These are phyloP conservation scores for Phalacrocorax aristotelis DNA, from an alignment of 2,113 vertebrate species.

Conservation along the genomic window DNA sequence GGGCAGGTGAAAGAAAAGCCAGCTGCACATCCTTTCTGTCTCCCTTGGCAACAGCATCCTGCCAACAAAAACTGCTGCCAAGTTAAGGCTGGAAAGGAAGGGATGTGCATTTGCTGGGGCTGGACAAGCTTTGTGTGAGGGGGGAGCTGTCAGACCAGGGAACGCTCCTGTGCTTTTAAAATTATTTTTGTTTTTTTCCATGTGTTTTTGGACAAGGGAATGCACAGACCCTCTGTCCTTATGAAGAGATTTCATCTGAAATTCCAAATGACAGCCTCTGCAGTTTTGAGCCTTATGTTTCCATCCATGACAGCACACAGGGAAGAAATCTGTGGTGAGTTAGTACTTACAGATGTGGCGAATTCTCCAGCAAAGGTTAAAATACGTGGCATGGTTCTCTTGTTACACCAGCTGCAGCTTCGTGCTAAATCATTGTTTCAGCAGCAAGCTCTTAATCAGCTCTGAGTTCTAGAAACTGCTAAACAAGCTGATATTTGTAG, in stretches of 20 bases:
- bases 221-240: not conserved
- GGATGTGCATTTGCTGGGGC: conserved; percentile 18
- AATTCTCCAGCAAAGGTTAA: conserved; percentile 56
- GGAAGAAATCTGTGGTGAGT: conserved; percentile 39
- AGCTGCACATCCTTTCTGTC: conserved; percentile 66
- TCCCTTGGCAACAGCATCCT: conserved; percentile 71
- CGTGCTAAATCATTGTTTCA: conserved; percentile 36
- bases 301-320: not conserved
- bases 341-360: conserved; percentile 55
- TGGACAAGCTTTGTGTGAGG: conserved; percentile 19
- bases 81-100: conserved; percentile 38
- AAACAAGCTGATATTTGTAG: conserved; percentile 40
- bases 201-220: not conserved
- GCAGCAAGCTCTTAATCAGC: conserved; percentile 38
- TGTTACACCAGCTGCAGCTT: conserved; percentile 46
- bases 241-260: not conserved
- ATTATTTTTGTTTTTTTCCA: conserved; percentile 8
- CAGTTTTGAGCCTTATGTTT: conserved; percentile 4
- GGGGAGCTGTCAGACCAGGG: not conserved
- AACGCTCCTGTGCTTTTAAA: not conserved
- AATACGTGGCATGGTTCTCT: conserved; percentile 38
- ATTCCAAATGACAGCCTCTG: not conserved
- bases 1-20: conserved; percentile 61
- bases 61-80: conserved; percentile 64
- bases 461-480: conserved; percentile 4